A percentile compares a stretch with the other conserved stretches of the same genome.
These are phyloP conservation scores for Ectemnius cavifrons DNA, from an alignment of 2,888 invertebrate genomes.

Conservation along the genomic window DNA sequence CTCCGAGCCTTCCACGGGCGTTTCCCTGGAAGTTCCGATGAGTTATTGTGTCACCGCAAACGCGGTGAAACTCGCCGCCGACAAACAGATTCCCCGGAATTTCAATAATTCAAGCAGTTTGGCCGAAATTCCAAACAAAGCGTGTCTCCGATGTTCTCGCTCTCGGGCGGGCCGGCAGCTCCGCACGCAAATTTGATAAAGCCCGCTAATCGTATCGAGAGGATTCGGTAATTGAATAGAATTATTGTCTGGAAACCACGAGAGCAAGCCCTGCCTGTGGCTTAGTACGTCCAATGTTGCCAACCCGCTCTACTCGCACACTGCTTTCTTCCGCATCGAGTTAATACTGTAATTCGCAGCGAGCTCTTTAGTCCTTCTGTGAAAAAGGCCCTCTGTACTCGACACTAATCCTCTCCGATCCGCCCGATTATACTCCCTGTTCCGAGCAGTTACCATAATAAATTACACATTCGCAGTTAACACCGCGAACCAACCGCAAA, in stretches of 20 bases:
- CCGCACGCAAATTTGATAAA: constrained; percentile 38
- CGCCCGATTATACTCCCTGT: background rate
- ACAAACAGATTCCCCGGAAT: constrained; percentile 16
- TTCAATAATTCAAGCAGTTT: constrained; percentile 46
- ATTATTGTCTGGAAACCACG: constrained; percentile 34
- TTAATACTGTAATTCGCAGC: background rate
- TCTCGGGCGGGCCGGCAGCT: background rate
- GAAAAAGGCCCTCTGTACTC: background rate
- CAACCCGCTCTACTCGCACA: constrained; percentile 15
- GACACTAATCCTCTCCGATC: no score
- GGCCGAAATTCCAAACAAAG: constrained; percentile 42
- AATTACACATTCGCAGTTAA: constrained; percentile 9
- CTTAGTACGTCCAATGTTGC: constrained; percentile 28
- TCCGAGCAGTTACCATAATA: background rate
- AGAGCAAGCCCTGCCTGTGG: constrained; percentile 26
- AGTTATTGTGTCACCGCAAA: constrained; percentile 30
- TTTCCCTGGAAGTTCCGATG: constrained; percentile 23
- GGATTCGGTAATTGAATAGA: constrained; percentile 48
- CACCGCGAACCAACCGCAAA: background rate
- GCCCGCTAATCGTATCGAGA: constrained; percentile 42
- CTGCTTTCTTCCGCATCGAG: background rate
- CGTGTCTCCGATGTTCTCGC: background rate
- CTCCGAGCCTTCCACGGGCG: background rate
- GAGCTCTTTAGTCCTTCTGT: no score
- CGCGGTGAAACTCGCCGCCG: background rate